A percentile compares a stretch with the other conserved stretches of the same genome.
These are phyloP conservation scores for Anoplolepis gracilipes DNA, from an alignment of 1,140 invertebrate genomes.

Conservation along the genomic window DNA sequence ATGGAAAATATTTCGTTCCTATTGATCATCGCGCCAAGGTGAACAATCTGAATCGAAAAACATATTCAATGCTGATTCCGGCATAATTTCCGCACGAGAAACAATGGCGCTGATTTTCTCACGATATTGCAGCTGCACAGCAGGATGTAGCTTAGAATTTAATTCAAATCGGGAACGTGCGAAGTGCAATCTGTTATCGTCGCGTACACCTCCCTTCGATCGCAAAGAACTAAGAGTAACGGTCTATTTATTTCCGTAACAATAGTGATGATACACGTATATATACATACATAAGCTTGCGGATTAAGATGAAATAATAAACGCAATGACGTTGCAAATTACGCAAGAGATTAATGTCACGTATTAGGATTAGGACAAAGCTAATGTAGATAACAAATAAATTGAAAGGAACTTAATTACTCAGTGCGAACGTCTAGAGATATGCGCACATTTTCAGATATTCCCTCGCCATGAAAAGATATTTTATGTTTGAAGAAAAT, in stretches of 20 bases:
- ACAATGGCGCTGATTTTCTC: slow-evolving; percentile 52
- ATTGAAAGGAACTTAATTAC: slow-evolving; percentile 12
- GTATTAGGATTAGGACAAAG: not conserved
- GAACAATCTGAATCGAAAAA: slow-evolving; percentile 32
- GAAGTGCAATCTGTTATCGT: slow-evolving; percentile 57
- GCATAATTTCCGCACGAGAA: slow-evolving; percentile 35
- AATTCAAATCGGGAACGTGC: slow-evolving; percentile 57
- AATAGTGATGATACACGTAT: slow-evolving; percentile 28
- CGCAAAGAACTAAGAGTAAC: slow-evolving; percentile 36
- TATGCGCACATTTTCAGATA: slow-evolving; percentile 31
- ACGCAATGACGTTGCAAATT: slow-evolving; percentile 16
- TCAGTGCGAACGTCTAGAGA: not conserved
- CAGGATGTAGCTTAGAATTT: slow-evolving; percentile 58
- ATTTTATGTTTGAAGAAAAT: slow-evolving; percentile 46
- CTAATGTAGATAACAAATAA: not conserved
- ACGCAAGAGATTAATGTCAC: slow-evolving; percentile 17
- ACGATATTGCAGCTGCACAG: slow-evolving; percentile 30
- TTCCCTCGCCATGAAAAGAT: slow-evolving; percentile 26
- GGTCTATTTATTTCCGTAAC: slow-evolving; percentile 47
- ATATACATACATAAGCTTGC: not conserved
- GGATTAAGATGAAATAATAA: not conserved
- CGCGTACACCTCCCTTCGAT: slow-evolving; percentile 33
- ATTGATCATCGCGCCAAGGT: slow-evolving; percentile 9
- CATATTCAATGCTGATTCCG: slow-evolving; percentile 28
- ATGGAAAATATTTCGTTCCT: slow-evolving; percentile 22